Evolutionary conservation across 2,113 vertebrate genomes (phyloP).

Genomic region (Cettia cetti): DNA sequence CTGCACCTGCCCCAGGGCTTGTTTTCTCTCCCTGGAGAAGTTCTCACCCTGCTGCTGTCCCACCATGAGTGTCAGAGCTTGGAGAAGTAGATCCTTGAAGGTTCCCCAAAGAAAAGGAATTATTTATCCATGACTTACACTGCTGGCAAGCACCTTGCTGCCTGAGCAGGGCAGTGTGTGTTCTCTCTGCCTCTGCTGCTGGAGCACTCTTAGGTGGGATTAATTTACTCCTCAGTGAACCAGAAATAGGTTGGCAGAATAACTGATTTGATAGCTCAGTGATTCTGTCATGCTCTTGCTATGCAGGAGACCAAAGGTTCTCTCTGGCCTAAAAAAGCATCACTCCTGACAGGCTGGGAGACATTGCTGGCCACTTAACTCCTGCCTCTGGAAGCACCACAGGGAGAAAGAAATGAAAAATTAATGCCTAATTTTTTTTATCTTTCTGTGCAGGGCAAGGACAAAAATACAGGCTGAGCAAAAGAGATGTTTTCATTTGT

Average conservation of each 20-base stretch:
- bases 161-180: not conserved
- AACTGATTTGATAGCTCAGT: conserved; percentile 41
- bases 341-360: not conserved
- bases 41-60: not conserved
- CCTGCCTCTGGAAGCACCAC: not conserved
- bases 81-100: not conserved
- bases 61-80: not conserved
- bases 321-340: not conserved
- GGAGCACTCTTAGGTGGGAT: not conserved
- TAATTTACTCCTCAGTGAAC: conserved; percentile 32
- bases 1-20: not conserved
- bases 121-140: not conserved
- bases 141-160: not conserved
- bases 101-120: not conserved
- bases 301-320: not conserved
- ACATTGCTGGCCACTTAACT: not conserved
- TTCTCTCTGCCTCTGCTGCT: not conserved
- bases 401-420: not conserved
- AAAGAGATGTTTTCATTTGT: not conserved
- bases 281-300: not conserved
- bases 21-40: not conserved
- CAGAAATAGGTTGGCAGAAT: conserved; percentile 50
- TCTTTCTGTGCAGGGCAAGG: not conserved
- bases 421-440: not conserved
- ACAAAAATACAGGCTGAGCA: not conserved